phyloP scores from a whole-genome alignment of 2,113 vertebrate species.

The Microcebus lehilahytsara region DNA sequence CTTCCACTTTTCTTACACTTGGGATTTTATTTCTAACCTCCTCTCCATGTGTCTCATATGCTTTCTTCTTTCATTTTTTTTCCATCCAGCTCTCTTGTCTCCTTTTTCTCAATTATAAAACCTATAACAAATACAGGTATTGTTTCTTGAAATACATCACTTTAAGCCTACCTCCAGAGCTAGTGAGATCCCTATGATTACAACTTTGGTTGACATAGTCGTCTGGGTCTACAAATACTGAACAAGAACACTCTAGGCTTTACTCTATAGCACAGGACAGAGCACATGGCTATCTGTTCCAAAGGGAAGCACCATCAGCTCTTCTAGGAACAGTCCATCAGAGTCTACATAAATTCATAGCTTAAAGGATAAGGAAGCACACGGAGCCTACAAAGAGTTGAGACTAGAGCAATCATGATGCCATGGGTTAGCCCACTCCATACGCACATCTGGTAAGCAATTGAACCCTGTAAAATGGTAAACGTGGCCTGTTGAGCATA shows the following conservation, averaged over 20 bases:
- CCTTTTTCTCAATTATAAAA: background rate
- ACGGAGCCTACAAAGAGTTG: background rate
- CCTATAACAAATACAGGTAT: background rate
- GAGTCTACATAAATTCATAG: constrained; percentile 21
- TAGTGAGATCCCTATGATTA: background rate
- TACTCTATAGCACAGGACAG: background rate
- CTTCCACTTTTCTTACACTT: background rate
- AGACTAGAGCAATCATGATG: constrained; percentile 47
- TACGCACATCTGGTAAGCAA: constrained; percentile 81
- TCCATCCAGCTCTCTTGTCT: background rate
- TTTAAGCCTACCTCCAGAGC: background rate
- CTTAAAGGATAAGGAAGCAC: constrained; percentile 14
- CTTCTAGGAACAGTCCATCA: background rate
- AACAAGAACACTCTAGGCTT: background rate
- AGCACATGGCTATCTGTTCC: background rate
- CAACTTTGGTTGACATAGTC: background rate
- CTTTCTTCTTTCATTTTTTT: background rate
- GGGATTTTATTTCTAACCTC: background rate
- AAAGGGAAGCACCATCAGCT: background rate
- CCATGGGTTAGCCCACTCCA: constrained; percentile 55
- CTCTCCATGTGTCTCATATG: background rate
- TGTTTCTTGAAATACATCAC: background rate
- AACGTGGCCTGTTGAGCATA: constrained; percentile 79
- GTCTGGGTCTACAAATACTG: background rate
- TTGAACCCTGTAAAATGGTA: constrained; percentile 75